Evolutionary conservation across 2,888 invertebrate genomes (phyloP).

Genomic region (Saturnia pavonia): DNA sequence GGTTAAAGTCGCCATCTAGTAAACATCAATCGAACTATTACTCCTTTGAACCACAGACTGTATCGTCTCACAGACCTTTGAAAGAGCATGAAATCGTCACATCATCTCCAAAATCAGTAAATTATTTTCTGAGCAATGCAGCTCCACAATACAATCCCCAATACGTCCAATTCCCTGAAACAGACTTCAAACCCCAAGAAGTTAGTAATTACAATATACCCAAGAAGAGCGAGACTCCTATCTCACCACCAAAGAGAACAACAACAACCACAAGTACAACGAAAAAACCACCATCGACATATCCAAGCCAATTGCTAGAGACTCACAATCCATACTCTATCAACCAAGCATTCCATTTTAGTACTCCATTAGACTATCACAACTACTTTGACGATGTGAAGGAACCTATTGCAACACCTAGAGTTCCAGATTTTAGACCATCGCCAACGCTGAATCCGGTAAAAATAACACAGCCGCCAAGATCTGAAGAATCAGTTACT

Average conservation of each 20-base stretch:
- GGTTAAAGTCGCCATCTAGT: slow-evolving; percentile 41
- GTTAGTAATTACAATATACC: slow-evolving; percentile 49
- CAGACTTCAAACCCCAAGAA: slow-evolving; percentile 42
- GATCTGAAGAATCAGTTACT: slow-evolving; percentile 48
- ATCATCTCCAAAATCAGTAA: slow-evolving; percentile 51
- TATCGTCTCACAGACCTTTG: slow-evolving; percentile 56
- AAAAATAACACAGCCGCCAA: slow-evolving; percentile 40
- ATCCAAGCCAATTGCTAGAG: slow-evolving; percentile 67
- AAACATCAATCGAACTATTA: slow-evolving; percentile 64
- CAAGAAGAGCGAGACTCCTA: slow-evolving; percentile 48
- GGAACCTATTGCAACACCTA: slow-evolving; percentile 53
- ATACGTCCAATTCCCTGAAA: slow-evolving; percentile 48
- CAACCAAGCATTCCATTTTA: slow-evolving; percentile 76
- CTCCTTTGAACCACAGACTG: slow-evolving; percentile 70
- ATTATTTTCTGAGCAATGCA: slow-evolving; percentile 57
- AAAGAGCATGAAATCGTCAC: slow-evolving; percentile 45
- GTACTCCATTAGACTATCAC: slow-evolving; percentile 73
- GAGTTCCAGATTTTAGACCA: slow-evolving; percentile 37
- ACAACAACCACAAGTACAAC: slow-evolving; percentile 54
- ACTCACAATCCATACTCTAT: slow-evolving; percentile 78
- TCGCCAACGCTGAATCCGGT: slow-evolving; percentile 40
- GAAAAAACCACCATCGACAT: slow-evolving; percentile 60
- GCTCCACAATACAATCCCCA: slow-evolving; percentile 56
- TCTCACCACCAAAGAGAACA: slow-evolving; percentile 49
- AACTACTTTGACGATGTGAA: slow-evolving; percentile 68